phyloP scores from a whole-genome alignment of 1,140 invertebrate species.

The Littorina saxatilis region DNA sequence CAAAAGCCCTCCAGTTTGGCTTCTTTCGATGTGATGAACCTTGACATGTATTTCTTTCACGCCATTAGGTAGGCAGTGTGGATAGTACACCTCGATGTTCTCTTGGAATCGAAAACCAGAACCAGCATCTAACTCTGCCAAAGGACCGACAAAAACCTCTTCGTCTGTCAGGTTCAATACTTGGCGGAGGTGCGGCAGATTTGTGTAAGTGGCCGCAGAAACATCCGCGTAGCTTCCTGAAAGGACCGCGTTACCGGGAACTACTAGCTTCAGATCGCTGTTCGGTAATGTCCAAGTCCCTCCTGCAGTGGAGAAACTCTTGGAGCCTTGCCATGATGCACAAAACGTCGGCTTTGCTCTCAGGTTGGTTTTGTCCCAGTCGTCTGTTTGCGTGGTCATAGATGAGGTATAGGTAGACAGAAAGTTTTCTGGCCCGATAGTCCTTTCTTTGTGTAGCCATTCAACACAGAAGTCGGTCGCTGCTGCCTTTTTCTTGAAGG shows the following conservation, averaged over 20 bases:
- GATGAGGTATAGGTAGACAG: conserved; percentile 3
- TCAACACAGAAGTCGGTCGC: background rate
- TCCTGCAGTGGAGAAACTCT: background rate
- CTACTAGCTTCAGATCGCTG: conserved; percentile 5
- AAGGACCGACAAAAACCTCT: background rate
- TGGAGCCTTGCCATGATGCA: background rate
- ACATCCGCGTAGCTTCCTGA: background rate
- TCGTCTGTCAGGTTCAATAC: background rate
- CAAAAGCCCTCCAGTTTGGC: background rate
- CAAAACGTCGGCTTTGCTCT: background rate
- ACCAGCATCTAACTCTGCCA: background rate
- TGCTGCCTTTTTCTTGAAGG: background rate
- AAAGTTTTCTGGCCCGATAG: background rate
- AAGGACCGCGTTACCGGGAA: background rate
- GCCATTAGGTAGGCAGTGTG: background rate
- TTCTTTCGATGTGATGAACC: background rate
- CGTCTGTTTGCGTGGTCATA: background rate
- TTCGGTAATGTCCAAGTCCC: background rate
- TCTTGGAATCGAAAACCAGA: background rate
- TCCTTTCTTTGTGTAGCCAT: background rate
- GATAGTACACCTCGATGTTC: background rate
- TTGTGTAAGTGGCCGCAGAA: conserved; percentile 10
- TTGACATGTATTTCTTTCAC: background rate
- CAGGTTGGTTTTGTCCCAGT: conserved; percentile 20
- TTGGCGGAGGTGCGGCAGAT: background rate